Conservation (phyloP, 92 coral and sea anemone species). For the Virgularia gustaviana region DNA sequence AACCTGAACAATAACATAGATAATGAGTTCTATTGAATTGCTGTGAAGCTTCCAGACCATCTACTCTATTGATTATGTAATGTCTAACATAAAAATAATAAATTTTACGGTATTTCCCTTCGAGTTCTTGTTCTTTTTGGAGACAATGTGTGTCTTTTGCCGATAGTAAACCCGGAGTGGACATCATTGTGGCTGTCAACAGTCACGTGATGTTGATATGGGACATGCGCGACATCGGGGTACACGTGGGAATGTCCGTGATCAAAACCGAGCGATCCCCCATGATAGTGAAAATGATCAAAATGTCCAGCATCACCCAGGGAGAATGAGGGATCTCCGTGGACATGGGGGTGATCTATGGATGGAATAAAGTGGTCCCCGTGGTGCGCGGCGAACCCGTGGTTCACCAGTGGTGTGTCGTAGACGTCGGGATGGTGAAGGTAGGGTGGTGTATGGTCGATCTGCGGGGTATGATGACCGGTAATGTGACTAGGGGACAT, state of each 20-base stretch:
- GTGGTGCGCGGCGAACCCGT: not conserved
- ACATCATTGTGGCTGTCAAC: not conserved
- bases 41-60: not conserved
- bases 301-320: not conserved
- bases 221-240: not conserved
- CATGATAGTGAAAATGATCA: not conserved
- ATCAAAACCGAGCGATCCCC: not conserved
- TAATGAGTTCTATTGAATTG: not conserved
- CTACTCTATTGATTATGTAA: not conserved
- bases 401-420: not conserved
- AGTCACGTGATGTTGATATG: not conserved
- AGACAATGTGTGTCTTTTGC: not conserved
- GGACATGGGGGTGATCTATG: too few species aligned
- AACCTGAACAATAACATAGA: too few species aligned
- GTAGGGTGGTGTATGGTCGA: constrained; percentile 24
- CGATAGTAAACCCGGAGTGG: not conserved
- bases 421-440: not conserved
- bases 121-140: not conserved
- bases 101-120: not conserved
- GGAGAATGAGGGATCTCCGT: not conserved
- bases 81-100: not conserved
- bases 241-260: not conserved
- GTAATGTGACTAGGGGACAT: constrained; percentile 15
- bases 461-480: constrained; percentile 10
- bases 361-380: not conserved